phyloP scores from a whole-genome alignment of 2,888 invertebrate genomes.

The Oligia latruncula region DNA sequence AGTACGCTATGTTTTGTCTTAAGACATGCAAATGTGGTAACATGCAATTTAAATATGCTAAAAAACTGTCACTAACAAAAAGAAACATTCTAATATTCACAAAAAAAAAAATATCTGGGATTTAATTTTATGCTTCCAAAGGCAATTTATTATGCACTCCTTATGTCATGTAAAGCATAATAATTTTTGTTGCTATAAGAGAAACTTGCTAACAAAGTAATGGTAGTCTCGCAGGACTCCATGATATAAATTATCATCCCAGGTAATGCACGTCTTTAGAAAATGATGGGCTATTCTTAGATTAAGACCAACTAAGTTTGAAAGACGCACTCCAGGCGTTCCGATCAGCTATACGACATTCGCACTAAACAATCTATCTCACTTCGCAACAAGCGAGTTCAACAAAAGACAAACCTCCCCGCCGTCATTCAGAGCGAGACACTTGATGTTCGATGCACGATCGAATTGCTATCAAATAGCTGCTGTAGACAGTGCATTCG shows the following conservation, averaged over 20 bases:
- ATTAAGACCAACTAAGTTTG: neutral
- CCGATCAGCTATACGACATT: neutral
- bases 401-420: constrained; percentile 53
- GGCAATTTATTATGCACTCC: neutral
- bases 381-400: constrained; percentile 30
- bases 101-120: too few species aligned
- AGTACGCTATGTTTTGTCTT: too few species aligned
- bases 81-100: too few species aligned
- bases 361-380: constrained; percentile 15
- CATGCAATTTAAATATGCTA: too few species aligned
- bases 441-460: constrained; percentile 56
- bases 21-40: too few species aligned
- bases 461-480: constrained; percentile 62
- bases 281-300: neutral
- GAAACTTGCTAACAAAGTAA: neutral
- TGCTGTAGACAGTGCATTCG: constrained; percentile 57
- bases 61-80: too few species aligned
- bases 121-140: neutral
- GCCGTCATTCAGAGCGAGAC: constrained; percentile 9
- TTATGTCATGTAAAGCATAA: neutral
- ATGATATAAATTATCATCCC: neutral
- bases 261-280: neutral
- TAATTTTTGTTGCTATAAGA: too few species aligned
- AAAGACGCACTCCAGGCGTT: neutral
- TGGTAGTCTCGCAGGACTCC: too few species aligned